Evolutionary conservation across 2,888 invertebrate species (phyloP).

Genomic region (Caenorhabditis zanzibari): DNA sequence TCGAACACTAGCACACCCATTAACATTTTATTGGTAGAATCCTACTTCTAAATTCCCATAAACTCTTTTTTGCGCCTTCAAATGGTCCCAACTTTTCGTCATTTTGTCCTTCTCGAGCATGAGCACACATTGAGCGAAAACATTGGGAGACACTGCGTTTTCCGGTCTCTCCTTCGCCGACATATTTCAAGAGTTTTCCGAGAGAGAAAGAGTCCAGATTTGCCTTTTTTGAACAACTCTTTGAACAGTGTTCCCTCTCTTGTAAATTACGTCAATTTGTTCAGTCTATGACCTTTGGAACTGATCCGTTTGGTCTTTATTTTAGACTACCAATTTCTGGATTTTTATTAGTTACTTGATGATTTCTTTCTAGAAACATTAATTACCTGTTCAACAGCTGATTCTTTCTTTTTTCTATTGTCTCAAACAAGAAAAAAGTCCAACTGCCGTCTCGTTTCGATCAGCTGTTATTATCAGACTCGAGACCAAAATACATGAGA

Average conservation of each 20-base stretch:
- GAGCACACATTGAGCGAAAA: conserved; percentile 30
- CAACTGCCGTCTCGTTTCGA: conserved; percentile 4
- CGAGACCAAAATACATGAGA: not conserved
- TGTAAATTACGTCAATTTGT: not conserved
- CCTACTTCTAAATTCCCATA: conserved; percentile 21
- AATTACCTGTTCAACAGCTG: not conserved
- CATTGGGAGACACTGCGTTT: conserved; percentile 32
- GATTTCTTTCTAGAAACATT: not conserved
- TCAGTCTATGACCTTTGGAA: not conserved
- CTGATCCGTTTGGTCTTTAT: not conserved
- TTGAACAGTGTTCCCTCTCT: conserved; percentile 1
- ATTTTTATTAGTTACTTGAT: not conserved
- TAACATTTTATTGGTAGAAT: conserved; percentile 18
- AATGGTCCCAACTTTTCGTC: conserved; percentile 16
- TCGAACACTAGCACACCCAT: conserved; percentile 5
- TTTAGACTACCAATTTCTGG: not conserved
- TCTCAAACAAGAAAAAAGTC: conserved; percentile 9
- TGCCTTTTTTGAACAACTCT: conserved; percentile 23
- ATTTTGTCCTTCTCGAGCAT: conserved; percentile 26
- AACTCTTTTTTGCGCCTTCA: conserved; percentile 19
- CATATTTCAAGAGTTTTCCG: conserved; percentile 28
- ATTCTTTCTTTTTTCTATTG: not conserved
- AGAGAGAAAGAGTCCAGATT: conserved; percentile 7
- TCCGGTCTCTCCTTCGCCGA: conserved; percentile 13
- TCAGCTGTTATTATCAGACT: conserved; percentile 14